Evolutionary conservation across 2,797 vertebrate genomes (phyloP).

Genomic region (Phoeniculus purpureus): DNA sequence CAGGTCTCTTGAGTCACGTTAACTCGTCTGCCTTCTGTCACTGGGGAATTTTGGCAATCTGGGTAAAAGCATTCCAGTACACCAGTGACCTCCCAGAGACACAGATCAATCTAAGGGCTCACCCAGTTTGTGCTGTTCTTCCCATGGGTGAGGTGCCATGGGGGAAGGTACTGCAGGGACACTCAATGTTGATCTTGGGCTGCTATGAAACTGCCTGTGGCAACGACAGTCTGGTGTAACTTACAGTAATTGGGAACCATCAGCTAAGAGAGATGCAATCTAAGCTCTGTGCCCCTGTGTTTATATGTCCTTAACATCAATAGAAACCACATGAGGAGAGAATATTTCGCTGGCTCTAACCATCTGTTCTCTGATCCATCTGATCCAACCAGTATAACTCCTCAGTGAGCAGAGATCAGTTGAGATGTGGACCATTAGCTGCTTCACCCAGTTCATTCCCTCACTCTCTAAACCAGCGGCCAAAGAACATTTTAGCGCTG

Average conservation of each 20-base stretch:
- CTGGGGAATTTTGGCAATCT: fast-evolving
- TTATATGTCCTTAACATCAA: not conserved
- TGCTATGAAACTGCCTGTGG: not conserved
- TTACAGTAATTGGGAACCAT: not conserved
- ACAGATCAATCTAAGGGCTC: fast-evolving
- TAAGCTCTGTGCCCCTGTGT: not conserved
- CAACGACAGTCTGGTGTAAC: fast-evolving
- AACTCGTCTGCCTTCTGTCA: not conserved
- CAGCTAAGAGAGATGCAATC: not conserved
- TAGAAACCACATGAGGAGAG: not conserved
- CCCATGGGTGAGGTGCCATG: fast-evolving
- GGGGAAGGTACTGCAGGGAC: not conserved
- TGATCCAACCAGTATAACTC: not conserved
- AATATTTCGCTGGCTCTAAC: not conserved
- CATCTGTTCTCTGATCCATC: not conserved
- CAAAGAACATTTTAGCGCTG: constrained; percentile 4
- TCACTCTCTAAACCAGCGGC: constrained; percentile 11
- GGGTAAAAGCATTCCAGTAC: not conserved
- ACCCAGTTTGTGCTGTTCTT: fast-evolving
- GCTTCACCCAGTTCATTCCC: not conserved
- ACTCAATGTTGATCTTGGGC: fast-evolving
- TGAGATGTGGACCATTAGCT: constrained; percentile 5
- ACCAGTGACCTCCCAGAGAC: not conserved
- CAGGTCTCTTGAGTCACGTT: fast-evolving
- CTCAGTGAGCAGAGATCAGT: not conserved